Conservation (phyloP, 2,888 invertebrate species). For the Phytoseiulus persimilis region DNA sequence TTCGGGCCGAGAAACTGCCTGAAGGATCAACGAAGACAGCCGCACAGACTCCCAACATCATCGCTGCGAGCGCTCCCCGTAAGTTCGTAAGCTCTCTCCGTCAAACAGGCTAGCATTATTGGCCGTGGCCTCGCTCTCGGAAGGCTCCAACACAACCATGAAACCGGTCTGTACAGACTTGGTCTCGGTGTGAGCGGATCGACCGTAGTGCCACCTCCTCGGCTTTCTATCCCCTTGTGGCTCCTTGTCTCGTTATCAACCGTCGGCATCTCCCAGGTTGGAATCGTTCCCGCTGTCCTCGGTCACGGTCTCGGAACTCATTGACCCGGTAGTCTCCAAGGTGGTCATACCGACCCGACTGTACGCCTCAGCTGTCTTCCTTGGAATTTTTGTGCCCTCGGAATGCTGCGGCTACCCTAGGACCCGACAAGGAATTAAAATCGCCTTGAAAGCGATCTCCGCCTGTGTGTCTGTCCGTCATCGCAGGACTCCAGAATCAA, state of each 20-base stretch:
- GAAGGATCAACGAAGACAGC: background rate
- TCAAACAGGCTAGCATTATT: background rate
- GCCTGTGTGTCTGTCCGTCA: too few species aligned
- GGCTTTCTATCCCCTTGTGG: background rate
- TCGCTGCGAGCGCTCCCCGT: background rate
- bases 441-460: too few species aligned
- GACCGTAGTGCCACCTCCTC: background rate
- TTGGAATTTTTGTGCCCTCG: too few species aligned
- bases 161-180: background rate
- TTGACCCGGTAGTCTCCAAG: background rate
- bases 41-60: background rate
- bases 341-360: too few species aligned
- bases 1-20: background rate
- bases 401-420: too few species aligned
- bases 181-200: slow-evolving; percentile 13
- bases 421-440: too few species aligned
- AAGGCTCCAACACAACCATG: background rate
- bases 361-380: too few species aligned
- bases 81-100: background rate
- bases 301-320: background rate
- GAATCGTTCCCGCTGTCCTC: background rate
- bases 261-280: background rate
- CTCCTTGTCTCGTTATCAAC: background rate
- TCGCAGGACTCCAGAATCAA: too few species aligned
- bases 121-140: background rate